Evolutionary conservation across 2,113 vertebrate genomes (phyloP).

Genomic region (Solenodon paradoxus): DNA sequence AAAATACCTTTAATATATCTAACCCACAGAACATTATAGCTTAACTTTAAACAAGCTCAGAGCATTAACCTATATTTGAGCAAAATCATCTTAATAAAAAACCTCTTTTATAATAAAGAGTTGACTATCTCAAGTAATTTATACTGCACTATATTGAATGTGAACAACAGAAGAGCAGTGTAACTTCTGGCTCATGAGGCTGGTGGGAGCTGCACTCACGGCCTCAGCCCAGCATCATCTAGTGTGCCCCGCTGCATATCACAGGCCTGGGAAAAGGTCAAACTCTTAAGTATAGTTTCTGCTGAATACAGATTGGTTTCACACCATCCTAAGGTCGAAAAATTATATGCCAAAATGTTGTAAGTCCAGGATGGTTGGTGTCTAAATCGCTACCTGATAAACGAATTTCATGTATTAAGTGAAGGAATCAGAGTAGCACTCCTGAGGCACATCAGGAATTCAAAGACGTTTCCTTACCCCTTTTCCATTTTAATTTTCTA

Average conservation of each 20-base stretch:
- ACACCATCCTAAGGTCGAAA: neutral
- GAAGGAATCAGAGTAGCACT: neutral
- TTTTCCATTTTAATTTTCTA: neutral
- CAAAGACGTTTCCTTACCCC: neutral
- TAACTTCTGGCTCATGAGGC: no score
- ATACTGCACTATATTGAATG: no score
- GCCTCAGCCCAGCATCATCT: no score
- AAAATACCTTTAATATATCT: neutral
- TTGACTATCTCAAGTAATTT: no score
- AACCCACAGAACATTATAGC: neutral
- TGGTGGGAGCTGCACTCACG: no score
- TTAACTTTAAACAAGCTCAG: neutral
- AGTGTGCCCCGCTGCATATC: no score
- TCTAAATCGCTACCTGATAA: no score
- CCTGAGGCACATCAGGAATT: fast-evolving
- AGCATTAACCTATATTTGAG: neutral
- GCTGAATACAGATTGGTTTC: neutral
- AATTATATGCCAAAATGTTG: neutral
- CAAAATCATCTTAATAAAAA: neutral
- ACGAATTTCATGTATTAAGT: neutral
- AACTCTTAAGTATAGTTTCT: neutral
- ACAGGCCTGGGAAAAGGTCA: neutral
- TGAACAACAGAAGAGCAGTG: no score
- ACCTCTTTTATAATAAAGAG: no score
- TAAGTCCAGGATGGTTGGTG: neutral